These are phyloP conservation scores for Ciconia nigra DNA, from an alignment of 2,797 vertebrate species.

Conservation along the genomic window DNA sequence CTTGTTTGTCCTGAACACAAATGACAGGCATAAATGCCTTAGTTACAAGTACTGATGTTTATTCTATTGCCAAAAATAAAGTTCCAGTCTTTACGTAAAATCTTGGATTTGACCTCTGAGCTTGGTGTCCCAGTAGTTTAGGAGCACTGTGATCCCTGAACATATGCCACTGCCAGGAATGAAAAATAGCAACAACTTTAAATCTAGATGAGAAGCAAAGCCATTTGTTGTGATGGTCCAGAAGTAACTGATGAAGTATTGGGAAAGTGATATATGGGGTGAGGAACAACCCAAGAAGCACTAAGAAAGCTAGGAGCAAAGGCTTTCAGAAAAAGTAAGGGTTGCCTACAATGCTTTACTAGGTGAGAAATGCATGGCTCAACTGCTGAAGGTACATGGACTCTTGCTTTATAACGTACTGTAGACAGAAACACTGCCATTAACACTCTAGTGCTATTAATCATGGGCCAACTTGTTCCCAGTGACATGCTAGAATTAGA, in stretches of 20 bases:
- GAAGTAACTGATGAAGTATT: not conserved
- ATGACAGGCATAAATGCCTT: not conserved
- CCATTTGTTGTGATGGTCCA: not conserved
- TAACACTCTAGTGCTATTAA: not conserved
- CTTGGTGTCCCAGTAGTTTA: not conserved
- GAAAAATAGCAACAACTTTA: not conserved
- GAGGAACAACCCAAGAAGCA: not conserved
- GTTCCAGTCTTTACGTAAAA: not conserved
- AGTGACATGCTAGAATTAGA: not conserved
- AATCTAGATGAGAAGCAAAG: not conserved
- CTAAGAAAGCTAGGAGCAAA: not conserved
- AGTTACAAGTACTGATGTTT: not conserved
- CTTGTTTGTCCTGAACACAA: not conserved
- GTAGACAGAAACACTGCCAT: not conserved
- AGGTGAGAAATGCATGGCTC: not conserved
- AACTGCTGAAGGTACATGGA: not conserved
- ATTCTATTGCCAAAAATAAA: conserved; percentile 6
- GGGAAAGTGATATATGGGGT: not conserved
- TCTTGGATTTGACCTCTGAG: not conserved
- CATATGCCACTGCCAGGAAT: not conserved
- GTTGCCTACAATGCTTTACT: not conserved
- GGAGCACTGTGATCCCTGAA: not conserved
- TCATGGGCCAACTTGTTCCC: not conserved
- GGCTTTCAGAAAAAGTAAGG: not conserved
- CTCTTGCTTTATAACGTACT: not conserved